These are phyloP conservation scores for Thysanoteuthis rhombus DNA, from an alignment of 2,888 invertebrate genomes.

Conservation along the genomic window DNA sequence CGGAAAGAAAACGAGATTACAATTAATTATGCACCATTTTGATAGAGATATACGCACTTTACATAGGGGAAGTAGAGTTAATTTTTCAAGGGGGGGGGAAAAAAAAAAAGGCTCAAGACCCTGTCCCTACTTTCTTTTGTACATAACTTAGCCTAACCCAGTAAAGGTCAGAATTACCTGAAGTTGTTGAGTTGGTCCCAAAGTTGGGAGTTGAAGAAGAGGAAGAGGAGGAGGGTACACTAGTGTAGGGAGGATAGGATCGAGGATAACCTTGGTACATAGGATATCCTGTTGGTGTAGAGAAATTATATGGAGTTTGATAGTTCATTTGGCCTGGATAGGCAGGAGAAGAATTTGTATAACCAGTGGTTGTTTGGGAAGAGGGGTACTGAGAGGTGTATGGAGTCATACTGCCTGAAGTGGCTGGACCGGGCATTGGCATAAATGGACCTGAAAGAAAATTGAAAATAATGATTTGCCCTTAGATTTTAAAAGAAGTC, in stretches of 20 bases:
- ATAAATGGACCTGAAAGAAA: constrained; percentile 37
- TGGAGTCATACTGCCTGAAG: constrained; percentile 37
- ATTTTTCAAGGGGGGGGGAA: background rate
- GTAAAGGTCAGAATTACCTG: constrained; percentile 33
- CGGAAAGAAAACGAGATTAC: background rate
- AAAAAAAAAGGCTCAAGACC: background rate
- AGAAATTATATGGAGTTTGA: background rate
- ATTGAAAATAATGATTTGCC: constrained; percentile 13
- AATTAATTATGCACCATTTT: background rate
- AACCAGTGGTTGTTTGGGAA: constrained; percentile 32
- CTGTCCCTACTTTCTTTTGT: background rate
- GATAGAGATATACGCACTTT: background rate
- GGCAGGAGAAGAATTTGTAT: constrained; percentile 28
- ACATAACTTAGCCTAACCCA: background rate
- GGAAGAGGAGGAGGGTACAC: background rate
- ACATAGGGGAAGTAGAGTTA: background rate
- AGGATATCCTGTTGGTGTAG: constrained; percentile 47
- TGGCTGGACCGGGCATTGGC: constrained; percentile 47
- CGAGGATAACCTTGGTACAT: constrained; percentile 44
- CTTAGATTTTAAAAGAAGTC: constrained; percentile 19
- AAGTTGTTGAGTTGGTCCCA: constrained; percentile 49
- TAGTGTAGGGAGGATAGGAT: constrained; percentile 33
- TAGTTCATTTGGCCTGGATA: constrained; percentile 1
- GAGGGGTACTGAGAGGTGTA: constrained; percentile 35
- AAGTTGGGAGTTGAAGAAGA: constrained; percentile 42